A percentile compares a stretch with the other conserved stretches of the same genome.
These are phyloP conservation scores for Pseudomugil tenellus DNA, from an alignment of 2,797 vertebrate genomes.

Conservation along the genomic window DNA sequence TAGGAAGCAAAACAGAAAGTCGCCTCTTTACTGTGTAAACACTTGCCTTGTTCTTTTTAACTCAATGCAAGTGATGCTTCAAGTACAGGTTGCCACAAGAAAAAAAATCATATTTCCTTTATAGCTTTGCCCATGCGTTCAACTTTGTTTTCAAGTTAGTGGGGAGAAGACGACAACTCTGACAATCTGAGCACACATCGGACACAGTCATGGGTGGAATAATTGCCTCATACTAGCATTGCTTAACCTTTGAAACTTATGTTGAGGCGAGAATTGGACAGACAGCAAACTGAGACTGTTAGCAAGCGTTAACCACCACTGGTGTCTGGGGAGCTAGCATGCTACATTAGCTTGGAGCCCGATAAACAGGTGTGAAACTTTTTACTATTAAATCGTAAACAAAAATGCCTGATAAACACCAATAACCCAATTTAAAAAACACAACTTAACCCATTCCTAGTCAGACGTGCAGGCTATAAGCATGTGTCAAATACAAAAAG, in stretches of 20 bases:
- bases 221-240: not conserved
- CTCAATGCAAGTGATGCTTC: not conserved
- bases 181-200: not conserved
- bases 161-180: not conserved
- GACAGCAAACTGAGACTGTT: constrained; percentile 28
- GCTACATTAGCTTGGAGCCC: constrained; percentile 49
- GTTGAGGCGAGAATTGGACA: constrained; percentile 6
- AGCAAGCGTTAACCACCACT: constrained; percentile 20
- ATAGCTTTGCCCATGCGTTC: constrained; percentile 20
- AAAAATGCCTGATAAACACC: not conserved
- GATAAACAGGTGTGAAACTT: constrained; percentile 41
- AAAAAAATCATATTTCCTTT: not conserved
- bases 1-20: not conserved
- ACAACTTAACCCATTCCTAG: fast-evolving
- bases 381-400: not conserved
- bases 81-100: not conserved
- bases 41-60: not conserved
- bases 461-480: not conserved
- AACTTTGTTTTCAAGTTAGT: constrained; percentile 29
- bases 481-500: not conserved
- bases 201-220: not conserved
- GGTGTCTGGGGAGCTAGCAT: constrained; percentile 38
- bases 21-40: not conserved
- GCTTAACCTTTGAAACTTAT: constrained; percentile 7
- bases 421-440: fast-evolving